Evolutionary conservation across 2,888 invertebrate species (phyloP), one percentile per base, ranked within the genome.

Genomic region (Trachelus tabidus): DNA sequence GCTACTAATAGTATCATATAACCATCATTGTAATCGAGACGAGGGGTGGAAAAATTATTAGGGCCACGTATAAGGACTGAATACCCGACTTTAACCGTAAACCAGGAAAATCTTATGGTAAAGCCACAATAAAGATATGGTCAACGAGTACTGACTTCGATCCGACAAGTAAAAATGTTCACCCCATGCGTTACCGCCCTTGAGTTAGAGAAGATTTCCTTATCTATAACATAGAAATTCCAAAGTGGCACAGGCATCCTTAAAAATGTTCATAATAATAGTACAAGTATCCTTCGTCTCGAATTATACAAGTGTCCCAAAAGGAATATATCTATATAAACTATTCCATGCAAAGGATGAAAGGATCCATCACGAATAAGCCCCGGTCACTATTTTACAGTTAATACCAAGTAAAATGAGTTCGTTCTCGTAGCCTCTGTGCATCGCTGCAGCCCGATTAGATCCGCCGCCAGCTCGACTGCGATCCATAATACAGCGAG

Each of bases 401-500:
- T 23, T 56, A 56, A 56, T 56, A 56, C 56, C 56, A 56, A 56
- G 56, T 56, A 56, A 56, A 56, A 23, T 11, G 56, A 56, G 56
- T 56, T 56, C 56, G 56, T 23, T 56, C 56, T 56, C 56, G 56
- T 56, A 56, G 56, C 56, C 56, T 56, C 56, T 56, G 56, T 56
- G 56, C 56, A 6, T 56, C 23, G 23, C 56, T 56, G 56, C 23
- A 68, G 33, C 76, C 76, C 71, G 78, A 78, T 78, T 78, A 78
- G 73, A 76, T 78, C 78, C 40, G 31, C 75, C 76, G 69, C 76
- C 74, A 74, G 56, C 76, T 73, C 73, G 31, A 69, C 68, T 79
- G 34, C 76, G 68, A 79, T 76, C 76, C 76, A 56, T 79, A 76
- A 79, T 73, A 73, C 73, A 78, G 74, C 76, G 56, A 79, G 78